These are phyloP conservation scores for Hydrozoanthus tunicans DNA, from an alignment of 64 coral and sea anemone genomes.

Conservation along the genomic window DNA sequence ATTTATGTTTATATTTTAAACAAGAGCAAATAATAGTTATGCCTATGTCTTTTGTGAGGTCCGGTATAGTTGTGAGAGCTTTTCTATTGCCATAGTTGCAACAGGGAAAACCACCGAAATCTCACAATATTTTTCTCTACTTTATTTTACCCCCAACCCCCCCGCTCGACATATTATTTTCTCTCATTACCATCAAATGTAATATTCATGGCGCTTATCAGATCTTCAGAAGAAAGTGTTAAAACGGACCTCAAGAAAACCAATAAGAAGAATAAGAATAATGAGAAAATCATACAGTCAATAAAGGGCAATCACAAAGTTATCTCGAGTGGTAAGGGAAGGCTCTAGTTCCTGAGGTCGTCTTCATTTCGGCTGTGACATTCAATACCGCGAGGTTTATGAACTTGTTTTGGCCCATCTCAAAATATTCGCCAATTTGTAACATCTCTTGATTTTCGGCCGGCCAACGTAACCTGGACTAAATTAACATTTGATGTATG, in stretches of 20 bases:
- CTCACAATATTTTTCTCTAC: conserved; percentile 20
- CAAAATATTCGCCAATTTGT: conserved; percentile 1
- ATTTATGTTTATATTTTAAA: conserved; percentile 57
- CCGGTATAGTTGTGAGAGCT: conserved; percentile 45
- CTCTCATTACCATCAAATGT: conserved; percentile 58
- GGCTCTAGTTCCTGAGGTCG: background rate
- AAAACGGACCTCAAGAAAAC: conserved; percentile 31
- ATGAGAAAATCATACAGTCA: conserved; percentile 53
- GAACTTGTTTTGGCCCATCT: conserved; percentile 39
- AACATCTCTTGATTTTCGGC: conserved; percentile 24
- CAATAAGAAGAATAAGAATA: background rate
- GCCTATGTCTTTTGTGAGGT: conserved; percentile 29
- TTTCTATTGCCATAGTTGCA: conserved; percentile 58
- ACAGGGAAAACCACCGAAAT: conserved; percentile 20
- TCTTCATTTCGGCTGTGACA: conserved; percentile 29
- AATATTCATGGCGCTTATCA: conserved; percentile 63
- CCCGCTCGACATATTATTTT: conserved; percentile 49
- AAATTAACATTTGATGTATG: conserved; percentile 2
- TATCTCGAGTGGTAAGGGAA: conserved; percentile 18
- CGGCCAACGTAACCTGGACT: background rate
- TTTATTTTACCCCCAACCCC: conserved; percentile 1
- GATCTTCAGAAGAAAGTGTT: conserved; percentile 34
- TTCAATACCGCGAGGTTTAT: conserved; percentile 37
- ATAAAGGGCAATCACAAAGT: conserved; percentile 45
- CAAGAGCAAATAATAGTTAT: conserved; percentile 35